Percentiles rank a stretch among this genome's conserved stretches.
Conservation (phyloP, 2,797 vertebrate genomes). For the Okamejei kenojei region DNA sequence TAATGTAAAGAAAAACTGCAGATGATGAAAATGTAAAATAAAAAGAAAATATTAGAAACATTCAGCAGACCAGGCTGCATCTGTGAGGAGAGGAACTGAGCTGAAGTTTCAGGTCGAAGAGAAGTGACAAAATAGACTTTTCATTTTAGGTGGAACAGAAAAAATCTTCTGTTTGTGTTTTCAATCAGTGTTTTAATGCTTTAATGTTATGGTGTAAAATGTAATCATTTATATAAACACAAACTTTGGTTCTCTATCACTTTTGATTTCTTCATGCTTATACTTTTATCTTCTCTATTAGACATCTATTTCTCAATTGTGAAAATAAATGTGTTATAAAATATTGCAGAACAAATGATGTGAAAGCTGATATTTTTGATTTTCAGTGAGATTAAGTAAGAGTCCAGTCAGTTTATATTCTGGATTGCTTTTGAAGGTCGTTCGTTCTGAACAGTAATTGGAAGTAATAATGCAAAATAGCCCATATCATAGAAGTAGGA, state of each 20-base stretch:
- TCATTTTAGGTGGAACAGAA: conserved; percentile 1
- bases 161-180: not conserved
- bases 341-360: not conserved
- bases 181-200: not conserved
- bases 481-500: not conserved
- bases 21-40: no score
- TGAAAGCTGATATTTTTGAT: not conserved
- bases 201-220: not conserved
- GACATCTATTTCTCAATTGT: not conserved
- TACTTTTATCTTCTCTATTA: not conserved
- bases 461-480: not conserved
- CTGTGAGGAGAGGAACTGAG: no score
- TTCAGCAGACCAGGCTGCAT: no score
- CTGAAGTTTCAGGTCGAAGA: no score
- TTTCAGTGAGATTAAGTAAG: not conserved
- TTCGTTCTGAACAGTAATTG: not conserved
- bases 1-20: no score
- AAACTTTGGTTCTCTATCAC: not conserved
- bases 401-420: not conserved
- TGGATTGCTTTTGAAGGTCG: not conserved
- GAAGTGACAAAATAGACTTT: not conserved
- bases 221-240: not conserved
- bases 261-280: not conserved
- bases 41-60: no score
- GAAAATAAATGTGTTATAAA: not conserved